Conservation (phyloP, 1,140 invertebrate species). For the Cotesia vestalis region DNA sequence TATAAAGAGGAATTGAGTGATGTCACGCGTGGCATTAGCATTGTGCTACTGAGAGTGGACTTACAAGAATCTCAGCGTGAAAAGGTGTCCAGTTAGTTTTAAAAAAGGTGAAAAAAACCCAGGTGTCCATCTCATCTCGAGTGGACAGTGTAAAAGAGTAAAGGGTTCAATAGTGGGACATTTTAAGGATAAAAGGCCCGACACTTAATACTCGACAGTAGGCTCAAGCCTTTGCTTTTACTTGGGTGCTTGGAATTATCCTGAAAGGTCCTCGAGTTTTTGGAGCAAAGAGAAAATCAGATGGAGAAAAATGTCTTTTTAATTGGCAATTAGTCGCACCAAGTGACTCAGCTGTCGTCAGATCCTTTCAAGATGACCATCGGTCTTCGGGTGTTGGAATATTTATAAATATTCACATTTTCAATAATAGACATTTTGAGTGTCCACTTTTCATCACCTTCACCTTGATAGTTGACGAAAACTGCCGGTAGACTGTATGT, state of each 20-base stretch:
- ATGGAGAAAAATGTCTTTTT: slow-evolving; percentile 60
- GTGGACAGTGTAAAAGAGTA: slow-evolving; percentile 12
- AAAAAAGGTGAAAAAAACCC: slow-evolving; percentile 30
- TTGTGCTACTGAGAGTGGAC: slow-evolving; percentile 7
- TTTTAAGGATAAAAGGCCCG: slow-evolving; percentile 9
- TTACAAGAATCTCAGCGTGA: background rate
- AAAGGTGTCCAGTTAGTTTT: slow-evolving; percentile 1
- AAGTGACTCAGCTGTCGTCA: slow-evolving; percentile 54
- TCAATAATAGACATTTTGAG: background rate
- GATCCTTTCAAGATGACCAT: slow-evolving; percentile 11
- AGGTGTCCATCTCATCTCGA: slow-evolving; percentile 30
- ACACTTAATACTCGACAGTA: slow-evolving; percentile 17
- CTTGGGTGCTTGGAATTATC: slow-evolving; percentile 3
- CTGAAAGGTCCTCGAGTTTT: background rate
- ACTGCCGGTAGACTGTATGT: too few relatives aligned
- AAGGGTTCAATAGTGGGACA: background rate
- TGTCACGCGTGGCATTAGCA: slow-evolving; percentile 3
- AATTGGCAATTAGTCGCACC: slow-evolving; percentile 64
- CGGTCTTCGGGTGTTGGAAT: background rate
- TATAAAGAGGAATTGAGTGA: slow-evolving; percentile 8
- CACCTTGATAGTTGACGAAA: background rate
- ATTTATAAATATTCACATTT: too few relatives aligned
- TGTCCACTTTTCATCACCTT: background rate
- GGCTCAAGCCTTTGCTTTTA: background rate
- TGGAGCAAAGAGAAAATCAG: slow-evolving; percentile 25